A percentile compares a stretch with the other conserved stretches of the same genome.
Conservation (phyloP, 1,140 invertebrate species). For the Meloidogyne exigua region DNA sequence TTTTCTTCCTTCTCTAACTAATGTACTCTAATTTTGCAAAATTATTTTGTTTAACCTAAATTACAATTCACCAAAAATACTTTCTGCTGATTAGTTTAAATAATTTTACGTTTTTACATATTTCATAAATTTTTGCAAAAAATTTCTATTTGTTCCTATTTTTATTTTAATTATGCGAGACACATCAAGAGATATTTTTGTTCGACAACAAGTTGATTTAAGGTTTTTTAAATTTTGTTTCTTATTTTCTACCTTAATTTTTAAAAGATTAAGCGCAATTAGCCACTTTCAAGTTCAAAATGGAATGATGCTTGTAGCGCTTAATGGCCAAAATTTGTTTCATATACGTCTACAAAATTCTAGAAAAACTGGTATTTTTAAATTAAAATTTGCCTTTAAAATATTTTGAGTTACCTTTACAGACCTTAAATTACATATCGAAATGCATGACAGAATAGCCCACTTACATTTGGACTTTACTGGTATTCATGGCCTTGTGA, state of each 20-base stretch:
- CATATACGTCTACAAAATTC: slow-evolving; percentile 43
- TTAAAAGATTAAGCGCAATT: slow-evolving; percentile 8
- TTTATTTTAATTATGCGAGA: slow-evolving; percentile 12
- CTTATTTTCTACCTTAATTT: not conserved
- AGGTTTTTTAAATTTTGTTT: slow-evolving; percentile 8
- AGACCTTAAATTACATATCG: slow-evolving; percentile 36
- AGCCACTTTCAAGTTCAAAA: slow-evolving; percentile 42
- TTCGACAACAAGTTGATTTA: slow-evolving; percentile 18
- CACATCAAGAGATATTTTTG: slow-evolving; percentile 29
- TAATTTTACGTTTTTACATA: too few species aligned
- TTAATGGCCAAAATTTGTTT: slow-evolving; percentile 26
- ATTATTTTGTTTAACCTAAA: too few species aligned
- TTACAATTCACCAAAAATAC: too few species aligned
- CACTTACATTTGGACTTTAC: slow-evolving; percentile 35
- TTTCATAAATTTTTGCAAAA: too few species aligned
- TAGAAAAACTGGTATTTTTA: slow-evolving; percentile 31
- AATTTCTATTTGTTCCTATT: too few species aligned
- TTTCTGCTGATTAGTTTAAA: too few species aligned
- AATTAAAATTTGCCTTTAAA: not conserved
- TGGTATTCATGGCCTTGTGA: slow-evolving; percentile 38
- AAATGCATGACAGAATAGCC: slow-evolving; percentile 30
- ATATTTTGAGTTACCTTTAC: not conserved
- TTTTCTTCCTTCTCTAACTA: too few species aligned
- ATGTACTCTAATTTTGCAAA: too few species aligned
- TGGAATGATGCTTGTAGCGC: slow-evolving; percentile 41